Evolutionary conservation across 1,140 invertebrate genomes (phyloP), one percentile per base, ranked within the genome.

Genomic region (Drosophila watanabei): DNA sequence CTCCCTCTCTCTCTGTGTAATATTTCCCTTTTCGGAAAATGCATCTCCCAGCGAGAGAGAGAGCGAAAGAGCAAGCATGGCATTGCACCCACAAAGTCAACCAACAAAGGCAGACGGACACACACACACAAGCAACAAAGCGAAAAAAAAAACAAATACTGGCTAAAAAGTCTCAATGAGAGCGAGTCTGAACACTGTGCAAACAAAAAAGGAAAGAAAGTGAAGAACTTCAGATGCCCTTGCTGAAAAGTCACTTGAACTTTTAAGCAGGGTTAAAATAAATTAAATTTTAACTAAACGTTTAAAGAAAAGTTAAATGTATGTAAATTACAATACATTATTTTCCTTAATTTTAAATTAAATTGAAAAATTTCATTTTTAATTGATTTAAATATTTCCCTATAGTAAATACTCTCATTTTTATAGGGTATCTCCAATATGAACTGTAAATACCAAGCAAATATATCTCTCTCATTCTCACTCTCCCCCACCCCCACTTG

Each of bases 61-160:
- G 14, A 49, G 35, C 59, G 75, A 61, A 30, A 35, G 54, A 30
- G 49, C 32, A 45, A 64, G 79, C 73, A 75, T 82, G 83, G 65
- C 85, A 89, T 71, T 86, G 85, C 81, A 89, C 85, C 79, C 86
- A 82, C 82, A 72, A 83, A 79, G 72, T 57, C 35, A 56, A 45
- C 51, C 45, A 75, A 75, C 66, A 79, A 79, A 79, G 77, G 68
- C 46, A 61, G 60, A 45, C 64, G 33, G n/a, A n/a, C n/a, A 24
- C 24, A 58, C 20, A 37, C 33, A 54, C 32, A 56, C 28, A 18
- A 52, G n/a, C 49, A 52, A 52, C 49, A 52, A 52, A 33, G 51
- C 2, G 6, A n/a, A 33, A 18, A n/a, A 28, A 35, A 56, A 24
- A 37, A 14, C 32, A 51, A 59, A 48, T 39, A 8, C 54, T 54